Evolutionary conservation across 2,797 vertebrate species (phyloP).

Genomic region (Crotalus adamanteus): DNA sequence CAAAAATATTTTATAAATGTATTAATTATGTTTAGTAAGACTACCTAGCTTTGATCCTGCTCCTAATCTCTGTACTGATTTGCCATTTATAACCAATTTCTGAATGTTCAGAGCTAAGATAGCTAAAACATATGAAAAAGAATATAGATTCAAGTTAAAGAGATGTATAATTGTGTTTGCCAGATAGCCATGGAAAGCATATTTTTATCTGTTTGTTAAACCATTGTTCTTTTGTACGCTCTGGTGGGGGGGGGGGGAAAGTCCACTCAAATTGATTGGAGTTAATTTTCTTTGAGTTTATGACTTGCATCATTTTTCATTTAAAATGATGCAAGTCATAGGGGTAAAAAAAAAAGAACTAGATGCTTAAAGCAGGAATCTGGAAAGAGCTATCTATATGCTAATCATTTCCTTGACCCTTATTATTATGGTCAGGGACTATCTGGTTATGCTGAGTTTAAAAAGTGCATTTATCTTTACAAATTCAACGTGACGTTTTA

Average conservation of each 20-base stretch:
- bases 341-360: neutral
- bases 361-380: slow-evolving; percentile 4
- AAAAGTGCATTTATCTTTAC: neutral
- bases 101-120: neutral
- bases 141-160: neutral
- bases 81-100: neutral
- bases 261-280: neutral
- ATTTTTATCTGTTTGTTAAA: neutral
- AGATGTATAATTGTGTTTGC: neutral
- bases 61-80: neutral
- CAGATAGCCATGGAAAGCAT: neutral
- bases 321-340: neutral
- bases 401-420: slow-evolving; percentile 15
- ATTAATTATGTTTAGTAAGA: too few relatives aligned
- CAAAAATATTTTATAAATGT: neutral
- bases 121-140: neutral
- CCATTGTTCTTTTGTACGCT: neutral
- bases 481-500: neutral
- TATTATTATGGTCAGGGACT: neutral
- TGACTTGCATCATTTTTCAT: neutral
- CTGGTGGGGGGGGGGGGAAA: neutral
- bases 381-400: neutral
- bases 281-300: neutral
- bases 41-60: neutral
- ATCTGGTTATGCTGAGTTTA: neutral